These are phyloP conservation scores for Picus viridis DNA, from an alignment of 2,797 vertebrate species.

Conservation along the genomic window DNA sequence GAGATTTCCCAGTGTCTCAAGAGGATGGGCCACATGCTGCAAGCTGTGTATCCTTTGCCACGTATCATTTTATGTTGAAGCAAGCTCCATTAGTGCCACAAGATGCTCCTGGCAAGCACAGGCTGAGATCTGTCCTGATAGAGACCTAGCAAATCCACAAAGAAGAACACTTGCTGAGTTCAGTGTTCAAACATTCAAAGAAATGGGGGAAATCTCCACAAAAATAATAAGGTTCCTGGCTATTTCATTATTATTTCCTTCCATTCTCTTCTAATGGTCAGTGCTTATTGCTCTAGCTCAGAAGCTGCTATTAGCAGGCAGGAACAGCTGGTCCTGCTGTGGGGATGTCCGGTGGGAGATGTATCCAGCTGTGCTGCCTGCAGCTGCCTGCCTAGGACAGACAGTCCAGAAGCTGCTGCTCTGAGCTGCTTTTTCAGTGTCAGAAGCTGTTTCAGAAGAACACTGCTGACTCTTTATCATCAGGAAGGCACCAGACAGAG, in stretches of 20 bases:
- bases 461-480: neutral
- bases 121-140: neutral
- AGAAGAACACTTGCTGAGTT: neutral
- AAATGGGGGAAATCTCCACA: neutral
- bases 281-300: neutral
- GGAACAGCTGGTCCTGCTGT: neutral
- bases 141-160: neutral
- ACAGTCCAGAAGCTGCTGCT: neutral
- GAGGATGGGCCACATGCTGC: neutral
- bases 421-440: neutral
- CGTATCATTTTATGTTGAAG: fast-evolving
- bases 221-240: neutral
- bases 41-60: neutral
- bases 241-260: neutral
- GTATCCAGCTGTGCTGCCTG: neutral
- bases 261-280: neutral
- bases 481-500: neutral
- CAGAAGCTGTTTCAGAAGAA: neutral
- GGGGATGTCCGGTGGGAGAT: neutral
- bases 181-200: neutral
- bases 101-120: neutral
- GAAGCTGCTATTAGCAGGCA: neutral
- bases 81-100: fast-evolving
- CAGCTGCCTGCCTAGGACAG: neutral
- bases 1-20: no score